Conservation (phyloP, 2,888 invertebrate genomes). For the Acleris emargana region DNA sequence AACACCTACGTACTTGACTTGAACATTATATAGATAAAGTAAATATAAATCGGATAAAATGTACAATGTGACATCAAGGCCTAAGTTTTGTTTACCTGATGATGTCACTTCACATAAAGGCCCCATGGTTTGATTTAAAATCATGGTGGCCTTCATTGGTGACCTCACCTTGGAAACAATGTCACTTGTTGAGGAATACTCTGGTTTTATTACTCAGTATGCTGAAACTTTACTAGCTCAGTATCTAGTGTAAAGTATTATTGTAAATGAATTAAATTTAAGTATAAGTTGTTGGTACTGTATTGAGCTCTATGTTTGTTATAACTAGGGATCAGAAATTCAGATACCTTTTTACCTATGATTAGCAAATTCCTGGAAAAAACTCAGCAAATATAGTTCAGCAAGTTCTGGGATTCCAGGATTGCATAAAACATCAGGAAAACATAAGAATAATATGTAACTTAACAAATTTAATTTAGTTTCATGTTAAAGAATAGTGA, state of each 20-base stretch:
- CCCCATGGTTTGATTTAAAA: conserved; percentile 20
- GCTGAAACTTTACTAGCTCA: background rate
- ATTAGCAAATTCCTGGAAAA: too few species aligned
- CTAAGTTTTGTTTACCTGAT: conserved; percentile 27
- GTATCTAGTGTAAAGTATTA: background rate
- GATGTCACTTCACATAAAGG: conserved; percentile 28
- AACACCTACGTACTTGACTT: background rate
- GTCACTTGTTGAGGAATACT: conserved; percentile 28
- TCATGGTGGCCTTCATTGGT: conserved; percentile 21
- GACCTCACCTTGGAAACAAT: conserved; percentile 28
- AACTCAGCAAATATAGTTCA: too few species aligned
- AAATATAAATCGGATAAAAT: conserved; percentile 9
- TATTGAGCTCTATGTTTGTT: too few species aligned
- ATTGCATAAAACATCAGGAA: too few species aligned
- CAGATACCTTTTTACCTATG: too few species aligned
- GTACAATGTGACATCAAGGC: conserved; percentile 22
- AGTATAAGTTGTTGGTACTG: too few species aligned
- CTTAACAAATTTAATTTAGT: too few species aligned
- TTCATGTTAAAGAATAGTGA: too few species aligned
- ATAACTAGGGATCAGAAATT: too few species aligned
- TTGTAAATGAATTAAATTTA: too few species aligned
- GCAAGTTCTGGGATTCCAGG: too few species aligned
- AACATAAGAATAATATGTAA: too few species aligned
- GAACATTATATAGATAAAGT: background rate
- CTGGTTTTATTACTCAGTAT: conserved; percentile 10